Percentiles rank a stretch among this genome's conserved stretches.
Evolutionary conservation across 2,797 vertebrate genomes (phyloP).

Genomic region (Galagoides demidoff): DNA sequence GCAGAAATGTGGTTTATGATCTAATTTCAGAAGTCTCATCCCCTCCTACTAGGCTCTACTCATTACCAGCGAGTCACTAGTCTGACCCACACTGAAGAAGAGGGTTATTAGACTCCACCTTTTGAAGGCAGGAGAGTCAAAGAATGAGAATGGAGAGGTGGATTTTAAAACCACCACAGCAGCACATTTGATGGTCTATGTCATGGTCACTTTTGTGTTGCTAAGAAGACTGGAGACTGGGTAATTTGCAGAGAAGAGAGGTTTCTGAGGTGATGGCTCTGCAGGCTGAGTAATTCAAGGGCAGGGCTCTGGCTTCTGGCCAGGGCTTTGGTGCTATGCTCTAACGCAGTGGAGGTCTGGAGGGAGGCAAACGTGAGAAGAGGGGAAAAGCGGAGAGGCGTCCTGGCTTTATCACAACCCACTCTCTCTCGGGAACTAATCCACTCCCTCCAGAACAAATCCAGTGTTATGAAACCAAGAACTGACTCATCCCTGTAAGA

Average conservation of each 20-base stretch:
- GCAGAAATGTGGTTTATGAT: too few relatives aligned
- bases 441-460: not conserved
- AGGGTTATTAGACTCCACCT: not conserved
- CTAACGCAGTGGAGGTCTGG: too few relatives aligned
- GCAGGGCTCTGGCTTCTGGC: not conserved
- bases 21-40: rapidly evolving
- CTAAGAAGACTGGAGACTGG: rapidly evolving
- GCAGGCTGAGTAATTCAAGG: not conserved
- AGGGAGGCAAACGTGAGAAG: not conserved
- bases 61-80: rapidly evolving
- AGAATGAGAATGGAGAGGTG: not conserved
- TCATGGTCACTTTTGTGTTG: not conserved
- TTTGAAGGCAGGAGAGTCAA: not conserved
- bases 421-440: not conserved
- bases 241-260: not conserved
- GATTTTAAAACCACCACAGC: not conserved
- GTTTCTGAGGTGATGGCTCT: not conserved
- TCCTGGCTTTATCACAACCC: not conserved
- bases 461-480: too few relatives aligned
- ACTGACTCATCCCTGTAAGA: not conserved
- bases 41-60: too few relatives aligned
- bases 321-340: not conserved
- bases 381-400: rapidly evolving
- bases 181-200: not conserved
- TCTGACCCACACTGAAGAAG: too few relatives aligned